Conservation (phyloP, 1,140 invertebrate species). For the Manduca sexta region DNA sequence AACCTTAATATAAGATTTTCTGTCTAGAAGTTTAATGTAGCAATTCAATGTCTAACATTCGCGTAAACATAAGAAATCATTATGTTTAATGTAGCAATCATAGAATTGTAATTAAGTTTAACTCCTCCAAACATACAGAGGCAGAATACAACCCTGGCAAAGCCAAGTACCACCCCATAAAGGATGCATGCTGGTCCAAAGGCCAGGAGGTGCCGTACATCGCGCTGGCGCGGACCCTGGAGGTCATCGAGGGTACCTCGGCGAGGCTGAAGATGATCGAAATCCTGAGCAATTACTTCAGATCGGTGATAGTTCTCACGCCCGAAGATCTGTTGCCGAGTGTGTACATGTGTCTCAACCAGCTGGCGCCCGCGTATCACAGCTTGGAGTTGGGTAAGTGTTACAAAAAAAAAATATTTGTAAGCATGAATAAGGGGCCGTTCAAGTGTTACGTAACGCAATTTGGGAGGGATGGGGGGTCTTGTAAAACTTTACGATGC, state of each 20-base stretch:
- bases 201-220: conserved; percentile 92
- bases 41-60: no score
- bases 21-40: no score
- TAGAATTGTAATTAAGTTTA: no score
- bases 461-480: no score
- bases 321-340: conserved; percentile 92
- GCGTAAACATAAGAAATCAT: no score
- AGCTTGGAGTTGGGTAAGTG: conserved; percentile 73
- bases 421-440: not conserved
- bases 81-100: no score
- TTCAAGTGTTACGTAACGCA: no score
- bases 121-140: conserved; percentile 32
- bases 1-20: no score
- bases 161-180: conserved; percentile 90
- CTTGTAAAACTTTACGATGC: no score
- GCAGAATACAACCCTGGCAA: conserved; percentile 84
- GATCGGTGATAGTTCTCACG: conserved; percentile 91
- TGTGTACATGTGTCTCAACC: conserved; percentile 96
- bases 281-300: conserved; percentile 94
- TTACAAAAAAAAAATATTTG: no score
- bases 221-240: conserved; percentile 92
- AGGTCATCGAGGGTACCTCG: conserved; percentile 92
- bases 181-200: conserved; percentile 90
- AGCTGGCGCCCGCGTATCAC: conserved; percentile 95
- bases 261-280: conserved; percentile 95